Base-by-base conservation (phyloP, 2,113 vertebrate genomes). In the Micromys minutus region DNA sequence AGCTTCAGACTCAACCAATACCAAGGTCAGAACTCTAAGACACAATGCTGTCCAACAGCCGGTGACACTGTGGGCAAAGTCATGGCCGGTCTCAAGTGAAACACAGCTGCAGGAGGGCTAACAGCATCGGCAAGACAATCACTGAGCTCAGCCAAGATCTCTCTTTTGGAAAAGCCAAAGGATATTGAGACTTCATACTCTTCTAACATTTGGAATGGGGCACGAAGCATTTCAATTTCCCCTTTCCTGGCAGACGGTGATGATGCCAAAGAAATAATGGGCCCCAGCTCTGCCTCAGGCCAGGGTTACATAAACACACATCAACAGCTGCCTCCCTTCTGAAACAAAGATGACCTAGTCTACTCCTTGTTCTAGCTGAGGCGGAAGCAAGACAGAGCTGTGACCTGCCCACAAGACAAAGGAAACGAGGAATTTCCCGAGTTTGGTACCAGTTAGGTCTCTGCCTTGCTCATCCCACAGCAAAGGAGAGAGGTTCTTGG, bases 1-100 rank as follows among this genome's bases (percentile, higher is more conserved):
- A 31, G 29, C 80, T 92, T 92, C 61, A 90, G 36, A 90, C 88
- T 96, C 75, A 94, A 95, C 1, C 34, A 94, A 83, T 2, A 71
- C 19, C 86, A 92, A 87, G 75, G 75, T 2, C 34, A 50, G 92
- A 94, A 74, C 55, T 55, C 89, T 42, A 61, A 79, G 67, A 71
- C 34, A 39, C 17, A 34, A 5, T 39, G 31, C 65, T 0, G 0
- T n/a, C n/a, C n/a, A 77, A 76, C 79, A 84, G n/a, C 10, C 24
- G 90, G 81, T 50, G 50, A 81, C 85, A 87, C 0, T 79, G 47
- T 39, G 55, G 71, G 75, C 85, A 22, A 39, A 17, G 10, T 26
- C 36, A 94, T 19, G 29, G 77, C 42, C 86, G 52, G 15, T 85
- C 63, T 65, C 84, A 79, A 85, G 92, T 26, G 94, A 67, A 92